Evolutionary conservation across 2,113 vertebrate species (phyloP).

Genomic region (Callorhinus ursinus): DNA sequence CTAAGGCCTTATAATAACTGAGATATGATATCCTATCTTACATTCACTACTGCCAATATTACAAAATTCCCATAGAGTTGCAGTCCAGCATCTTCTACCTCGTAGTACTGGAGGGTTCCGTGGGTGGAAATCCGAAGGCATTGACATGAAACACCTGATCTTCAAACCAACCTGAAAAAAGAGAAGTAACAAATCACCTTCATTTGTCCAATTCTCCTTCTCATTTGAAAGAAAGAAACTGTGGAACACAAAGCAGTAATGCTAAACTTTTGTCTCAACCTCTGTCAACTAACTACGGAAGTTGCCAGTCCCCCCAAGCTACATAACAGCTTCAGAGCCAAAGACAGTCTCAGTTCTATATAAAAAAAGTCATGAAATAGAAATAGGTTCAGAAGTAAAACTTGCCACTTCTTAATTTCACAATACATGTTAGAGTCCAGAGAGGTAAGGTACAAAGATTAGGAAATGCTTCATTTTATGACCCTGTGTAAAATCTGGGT

Average conservation of each 20-base stretch:
- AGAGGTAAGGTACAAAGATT: neutral
- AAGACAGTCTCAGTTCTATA: neutral
- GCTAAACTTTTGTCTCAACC: neutral
- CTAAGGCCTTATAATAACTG: neutral
- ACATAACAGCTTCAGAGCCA: neutral
- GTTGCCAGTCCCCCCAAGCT: neutral
- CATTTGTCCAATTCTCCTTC: slow-evolving; percentile 15
- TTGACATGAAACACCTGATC: slow-evolving; percentile 96
- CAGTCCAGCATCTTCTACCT: slow-evolving; percentile 85
- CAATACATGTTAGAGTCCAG: neutral
- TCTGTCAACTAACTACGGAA: neutral
- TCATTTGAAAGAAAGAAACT: slow-evolving; percentile 41
- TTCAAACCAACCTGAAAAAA: slow-evolving; percentile 94
- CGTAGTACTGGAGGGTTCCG: slow-evolving; percentile 92
- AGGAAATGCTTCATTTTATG: slow-evolving; percentile 35
- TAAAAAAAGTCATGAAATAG: neutral
- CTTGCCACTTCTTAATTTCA: slow-evolving; percentile 14
- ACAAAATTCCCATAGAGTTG: neutral
- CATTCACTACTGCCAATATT: neutral
- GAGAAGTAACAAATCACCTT: slow-evolving; percentile 20
- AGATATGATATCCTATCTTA: neutral
- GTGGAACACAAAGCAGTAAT: neutral
- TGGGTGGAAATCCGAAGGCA: slow-evolving; percentile 97
- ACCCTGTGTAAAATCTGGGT: neutral
- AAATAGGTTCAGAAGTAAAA: slow-evolving; percentile 51